These are phyloP conservation scores for Spatulosminthurus flaviceps DNA, from an alignment of 2,888 invertebrate species.

Conservation along the genomic window DNA sequence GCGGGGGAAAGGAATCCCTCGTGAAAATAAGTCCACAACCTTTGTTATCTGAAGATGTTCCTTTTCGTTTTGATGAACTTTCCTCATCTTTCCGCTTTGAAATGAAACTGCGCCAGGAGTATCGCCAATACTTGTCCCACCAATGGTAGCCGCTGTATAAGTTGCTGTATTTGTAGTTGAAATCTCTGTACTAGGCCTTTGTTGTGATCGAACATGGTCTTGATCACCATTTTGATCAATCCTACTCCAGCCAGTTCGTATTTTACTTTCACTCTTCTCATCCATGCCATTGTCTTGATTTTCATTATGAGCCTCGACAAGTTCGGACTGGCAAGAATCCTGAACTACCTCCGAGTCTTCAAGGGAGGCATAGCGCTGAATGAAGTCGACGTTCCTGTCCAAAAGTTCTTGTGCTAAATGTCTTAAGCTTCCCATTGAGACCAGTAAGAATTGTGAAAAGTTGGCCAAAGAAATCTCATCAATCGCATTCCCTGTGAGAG, in stretches of 20 bases:
- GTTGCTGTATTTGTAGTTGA: neutral
- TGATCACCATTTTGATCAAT: slow-evolving; percentile 43
- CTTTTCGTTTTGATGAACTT: slow-evolving; percentile 44
- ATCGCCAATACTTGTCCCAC: too few relatives aligned
- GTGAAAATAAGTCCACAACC: slow-evolving; percentile 40
- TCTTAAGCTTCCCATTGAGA: slow-evolving; percentile 59
- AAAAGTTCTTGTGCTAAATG: slow-evolving; percentile 59
- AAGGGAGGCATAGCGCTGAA: neutral
- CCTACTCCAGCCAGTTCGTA: neutral
- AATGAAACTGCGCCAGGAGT: neutral
- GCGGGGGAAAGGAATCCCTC: neutral
- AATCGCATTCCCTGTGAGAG: slow-evolving; percentile 59
- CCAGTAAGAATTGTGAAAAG: slow-evolving; percentile 61
- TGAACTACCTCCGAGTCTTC: neutral
- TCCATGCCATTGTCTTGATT: slow-evolving; percentile 15
- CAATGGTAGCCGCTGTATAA: too few relatives aligned
- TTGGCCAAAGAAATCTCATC: slow-evolving; percentile 63
- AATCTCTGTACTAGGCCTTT: neutral
- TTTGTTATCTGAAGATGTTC: slow-evolving; percentile 40
- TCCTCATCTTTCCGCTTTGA: neutral
- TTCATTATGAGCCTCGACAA: slow-evolving; percentile 4
- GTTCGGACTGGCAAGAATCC: neutral
- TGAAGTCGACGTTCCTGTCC: slow-evolving; percentile 57
- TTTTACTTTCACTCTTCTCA: neutral
- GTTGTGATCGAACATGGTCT: slow-evolving; percentile 29